Evolutionary conservation across 1,140 invertebrate species (phyloP).

Genomic region (Orussus abietinus): DNA sequence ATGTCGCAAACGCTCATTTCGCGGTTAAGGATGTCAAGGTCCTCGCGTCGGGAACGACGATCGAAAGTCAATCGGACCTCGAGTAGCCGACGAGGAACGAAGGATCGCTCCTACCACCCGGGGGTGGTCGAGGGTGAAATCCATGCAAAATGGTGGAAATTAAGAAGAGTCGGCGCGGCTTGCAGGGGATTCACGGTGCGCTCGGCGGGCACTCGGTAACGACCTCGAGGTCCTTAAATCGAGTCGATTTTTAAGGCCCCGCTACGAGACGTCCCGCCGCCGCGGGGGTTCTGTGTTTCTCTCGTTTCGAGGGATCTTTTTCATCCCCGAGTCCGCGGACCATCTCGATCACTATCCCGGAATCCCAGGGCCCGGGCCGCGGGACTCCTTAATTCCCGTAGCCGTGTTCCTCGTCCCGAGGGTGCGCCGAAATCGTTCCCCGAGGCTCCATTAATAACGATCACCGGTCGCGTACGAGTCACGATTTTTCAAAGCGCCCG

Average conservation of each 20-base stretch:
- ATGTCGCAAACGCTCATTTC: too few species aligned
- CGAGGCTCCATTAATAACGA: constrained; percentile 9
- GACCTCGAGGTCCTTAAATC: constrained; percentile 27
- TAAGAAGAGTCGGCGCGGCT: too few species aligned
- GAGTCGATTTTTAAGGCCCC: constrained; percentile 33
- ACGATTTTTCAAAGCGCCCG: constrained; percentile 10
- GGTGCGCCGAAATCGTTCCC: constrained; percentile 5
- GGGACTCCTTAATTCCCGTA: constrained; percentile 7
- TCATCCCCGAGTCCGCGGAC: constrained; percentile 16
- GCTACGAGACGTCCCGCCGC: constrained; percentile 19
- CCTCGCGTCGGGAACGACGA: too few species aligned
- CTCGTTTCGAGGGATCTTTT: constrained; percentile 21
- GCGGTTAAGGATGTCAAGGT: too few species aligned
- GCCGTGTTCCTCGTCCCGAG: constrained; percentile 2
- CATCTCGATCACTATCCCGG: constrained; percentile 8
- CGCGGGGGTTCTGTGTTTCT: constrained; percentile 32
- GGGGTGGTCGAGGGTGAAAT: too few species aligned
- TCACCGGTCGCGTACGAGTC: constrained; percentile 5
- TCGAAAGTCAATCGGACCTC: too few species aligned
- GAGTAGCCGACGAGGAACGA: too few species aligned
- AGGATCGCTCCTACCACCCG: too few species aligned
- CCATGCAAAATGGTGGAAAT: too few species aligned
- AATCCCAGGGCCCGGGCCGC: too few species aligned
- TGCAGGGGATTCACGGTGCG: too few species aligned
- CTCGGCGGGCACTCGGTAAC: too few species aligned